Percentiles rank a stretch among this genome's conserved stretches.
These are phyloP conservation scores for Chitala chitala DNA, from an alignment of 2,113 vertebrate genomes.

Conservation along the genomic window DNA sequence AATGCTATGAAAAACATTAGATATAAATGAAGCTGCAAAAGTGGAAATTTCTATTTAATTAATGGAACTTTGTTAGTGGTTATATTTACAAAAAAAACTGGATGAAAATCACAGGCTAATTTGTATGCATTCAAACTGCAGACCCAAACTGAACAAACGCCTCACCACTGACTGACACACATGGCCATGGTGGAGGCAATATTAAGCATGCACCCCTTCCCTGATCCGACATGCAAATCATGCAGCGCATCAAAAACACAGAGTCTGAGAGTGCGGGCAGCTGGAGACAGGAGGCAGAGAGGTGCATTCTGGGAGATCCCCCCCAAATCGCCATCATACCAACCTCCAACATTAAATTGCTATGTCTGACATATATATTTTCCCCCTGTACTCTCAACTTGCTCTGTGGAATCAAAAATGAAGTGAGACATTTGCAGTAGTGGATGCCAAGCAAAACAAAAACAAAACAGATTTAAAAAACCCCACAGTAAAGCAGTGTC, in stretches of 20 bases:
- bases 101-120: not conserved
- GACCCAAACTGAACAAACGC: not conserved
- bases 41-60: conserved; percentile 31
- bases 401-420: conserved; percentile 72
- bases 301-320: not conserved
- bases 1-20: conserved; percentile 19
- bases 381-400: conserved; percentile 95
- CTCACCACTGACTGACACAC: not conserved
- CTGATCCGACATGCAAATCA: conserved; percentile 61
- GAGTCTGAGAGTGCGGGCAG: conserved; percentile 82
- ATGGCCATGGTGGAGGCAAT: not conserved
- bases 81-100: not conserved
- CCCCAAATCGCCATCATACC: conserved; percentile 65
- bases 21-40: conserved; percentile 31
- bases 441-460: conserved; percentile 20
- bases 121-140: not conserved
- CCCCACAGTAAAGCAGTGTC: not conserved
- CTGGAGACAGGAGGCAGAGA: conserved; percentile 58
- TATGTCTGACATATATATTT: conserved; percentile 99
- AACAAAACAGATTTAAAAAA: not conserved
- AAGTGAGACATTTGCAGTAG: conserved; percentile 17
- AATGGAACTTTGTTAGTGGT: conserved; percentile 34
- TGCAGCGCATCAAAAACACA: conserved; percentile 59
- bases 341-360: conserved; percentile 99
- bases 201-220: conserved; percentile 58